These are phyloP conservation scores for rabbit (Oryctolagus cuniculus) DNA, from an alignment of 2,113 vertebrate species.

Conservation along the genomic window mOryCun1.1 NC_091453.1:55826501-55827000, in stretches of 20 bases:
- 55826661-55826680: neutral
- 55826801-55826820: neutral
- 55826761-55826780: neutral
- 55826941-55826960: neutral
- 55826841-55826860: neutral
- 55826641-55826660: neutral
- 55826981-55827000: neutral
- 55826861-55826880: neutral
- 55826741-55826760: neutral
- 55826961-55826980: neutral
- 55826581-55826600: too few relatives aligned
- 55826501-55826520: too few relatives aligned
- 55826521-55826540: too few relatives aligned
- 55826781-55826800: neutral
- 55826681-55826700: neutral
- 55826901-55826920: neutral
- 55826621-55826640: neutral
- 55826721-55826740: neutral
- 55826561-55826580: too few relatives aligned
- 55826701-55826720: neutral
- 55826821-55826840: neutral
- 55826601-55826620: neutral
- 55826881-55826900: neutral
- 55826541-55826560: too few relatives aligned
- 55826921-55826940: neutral